Conservation (phyloP, 2,113 vertebrate species). For the Prochilodus magdalenae region DNA sequence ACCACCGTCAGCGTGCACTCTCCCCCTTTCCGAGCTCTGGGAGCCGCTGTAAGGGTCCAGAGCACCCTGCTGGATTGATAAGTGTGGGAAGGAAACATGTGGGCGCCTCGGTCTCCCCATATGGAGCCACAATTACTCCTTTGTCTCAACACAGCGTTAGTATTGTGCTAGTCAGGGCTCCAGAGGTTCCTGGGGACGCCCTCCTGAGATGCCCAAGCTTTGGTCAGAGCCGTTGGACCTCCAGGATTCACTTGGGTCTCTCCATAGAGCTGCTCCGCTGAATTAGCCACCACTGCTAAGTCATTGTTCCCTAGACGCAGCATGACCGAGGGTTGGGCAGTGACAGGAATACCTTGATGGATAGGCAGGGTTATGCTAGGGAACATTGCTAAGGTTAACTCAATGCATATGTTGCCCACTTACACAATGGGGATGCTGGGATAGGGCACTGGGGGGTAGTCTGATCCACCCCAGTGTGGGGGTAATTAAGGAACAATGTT, state of each 20-base stretch:
- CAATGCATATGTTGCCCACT: conserved; percentile 49
- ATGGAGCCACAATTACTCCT: conserved; percentile 60
- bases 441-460: conserved; percentile 41
- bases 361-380: conserved; percentile 55
- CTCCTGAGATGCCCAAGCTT: conserved; percentile 45
- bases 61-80: conserved; percentile 67
- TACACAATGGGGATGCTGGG: conserved; percentile 38
- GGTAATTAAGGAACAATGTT: conserved; percentile 47
- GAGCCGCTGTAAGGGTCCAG: conserved; percentile 67
- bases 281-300: conserved; percentile 56
- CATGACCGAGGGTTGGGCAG: conserved; percentile 41
- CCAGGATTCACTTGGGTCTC: conserved; percentile 30
- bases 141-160: conserved; percentile 76
- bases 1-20: conserved; percentile 46
- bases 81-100: conserved; percentile 77
- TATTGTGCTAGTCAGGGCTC: conserved; percentile 78
- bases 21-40: conserved; percentile 59
- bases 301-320: conserved; percentile 50
- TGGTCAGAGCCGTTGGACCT: conserved; percentile 44
- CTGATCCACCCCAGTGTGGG: conserved; percentile 50
- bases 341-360: conserved; percentile 60
- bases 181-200: conserved; percentile 67
- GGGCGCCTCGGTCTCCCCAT: conserved; percentile 59
- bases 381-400: conserved; percentile 55
- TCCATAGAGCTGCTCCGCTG: conserved; percentile 45